Evolutionary conservation across 2,113 vertebrate genomes (phyloP).

Genomic region (Conger conger): DNA sequence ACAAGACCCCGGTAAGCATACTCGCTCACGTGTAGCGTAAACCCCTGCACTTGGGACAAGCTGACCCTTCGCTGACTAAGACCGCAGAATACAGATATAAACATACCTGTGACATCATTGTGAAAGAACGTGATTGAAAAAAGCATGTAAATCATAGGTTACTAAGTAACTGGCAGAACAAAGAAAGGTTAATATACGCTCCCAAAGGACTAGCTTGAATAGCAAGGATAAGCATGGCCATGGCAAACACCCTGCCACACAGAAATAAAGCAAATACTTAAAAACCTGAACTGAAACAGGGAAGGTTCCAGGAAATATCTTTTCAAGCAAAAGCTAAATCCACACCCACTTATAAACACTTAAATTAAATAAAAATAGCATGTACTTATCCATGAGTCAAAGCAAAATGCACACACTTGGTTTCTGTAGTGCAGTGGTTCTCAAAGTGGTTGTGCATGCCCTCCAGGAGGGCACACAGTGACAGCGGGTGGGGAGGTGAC

Average conservation of each 20-base stretch:
- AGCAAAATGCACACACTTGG: too few relatives aligned
- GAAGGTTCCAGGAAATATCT: not conserved
- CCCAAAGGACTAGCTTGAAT: not conserved
- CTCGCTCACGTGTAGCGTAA: not conserved
- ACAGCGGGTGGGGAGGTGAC: too few relatives aligned
- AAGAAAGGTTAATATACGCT: conserved; percentile 9
- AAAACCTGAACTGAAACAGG: not conserved
- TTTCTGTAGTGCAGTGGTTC: too few relatives aligned
- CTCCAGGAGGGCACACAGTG: too few relatives aligned
- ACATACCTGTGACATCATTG: not conserved
- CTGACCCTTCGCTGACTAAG: not conserved
- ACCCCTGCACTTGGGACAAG: not conserved
- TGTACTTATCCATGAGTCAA: too few relatives aligned
- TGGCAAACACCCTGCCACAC: not conserved
- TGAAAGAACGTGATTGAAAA: not conserved
- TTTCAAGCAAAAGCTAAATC: not conserved
- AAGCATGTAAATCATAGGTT: not conserved
- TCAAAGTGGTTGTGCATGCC: too few relatives aligned
- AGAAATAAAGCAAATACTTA: not conserved
- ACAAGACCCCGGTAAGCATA: not conserved
- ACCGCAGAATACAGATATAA: not conserved
- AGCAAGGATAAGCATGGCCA: not conserved
- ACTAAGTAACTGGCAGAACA: conserved; percentile 9
- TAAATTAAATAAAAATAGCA: not conserved
- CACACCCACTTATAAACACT: not conserved